phyloP scores from a whole-genome alignment of 2,797 vertebrate genomes.

The Artibeus lituratus region DNA sequence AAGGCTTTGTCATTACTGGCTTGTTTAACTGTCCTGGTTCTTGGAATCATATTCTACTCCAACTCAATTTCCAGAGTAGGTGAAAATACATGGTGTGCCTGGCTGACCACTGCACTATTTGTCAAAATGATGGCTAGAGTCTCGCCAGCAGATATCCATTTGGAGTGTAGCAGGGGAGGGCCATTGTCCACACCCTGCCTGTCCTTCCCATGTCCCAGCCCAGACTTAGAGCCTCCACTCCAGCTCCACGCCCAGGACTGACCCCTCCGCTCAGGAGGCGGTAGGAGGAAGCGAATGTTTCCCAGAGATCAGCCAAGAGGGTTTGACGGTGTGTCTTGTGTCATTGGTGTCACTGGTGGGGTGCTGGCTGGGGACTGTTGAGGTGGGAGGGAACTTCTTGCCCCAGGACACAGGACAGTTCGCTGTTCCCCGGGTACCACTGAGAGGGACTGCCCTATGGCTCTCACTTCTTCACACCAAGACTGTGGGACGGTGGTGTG shows the following conservation, averaged over 20 bases:
- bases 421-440: not conserved
- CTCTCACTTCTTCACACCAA: not conserved
- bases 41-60: not conserved
- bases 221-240: not conserved
- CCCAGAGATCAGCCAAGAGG: not conserved
- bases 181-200: not conserved
- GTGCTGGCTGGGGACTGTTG: not conserved
- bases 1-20: not conserved
- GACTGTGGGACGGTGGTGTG: not conserved
- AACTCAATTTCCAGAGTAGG: not conserved
- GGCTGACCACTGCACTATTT: rapidly evolving
- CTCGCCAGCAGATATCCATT: not conserved
- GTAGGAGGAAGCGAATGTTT: not conserved
- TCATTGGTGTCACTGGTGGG: not conserved
- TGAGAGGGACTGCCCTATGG: not conserved
- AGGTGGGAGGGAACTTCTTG: not conserved
- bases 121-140: not conserved
- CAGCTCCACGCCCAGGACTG: not conserved
- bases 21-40: not conserved
- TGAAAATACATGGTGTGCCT: rapidly evolving
- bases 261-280: not conserved
- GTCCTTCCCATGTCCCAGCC: not conserved
- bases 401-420: not conserved
- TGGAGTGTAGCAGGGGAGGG: not conserved
- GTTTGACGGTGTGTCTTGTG: not conserved